These are phyloP conservation scores for Osmoderma eremita DNA, from an alignment of 2,888 invertebrate species.

Conservation along the genomic window DNA sequence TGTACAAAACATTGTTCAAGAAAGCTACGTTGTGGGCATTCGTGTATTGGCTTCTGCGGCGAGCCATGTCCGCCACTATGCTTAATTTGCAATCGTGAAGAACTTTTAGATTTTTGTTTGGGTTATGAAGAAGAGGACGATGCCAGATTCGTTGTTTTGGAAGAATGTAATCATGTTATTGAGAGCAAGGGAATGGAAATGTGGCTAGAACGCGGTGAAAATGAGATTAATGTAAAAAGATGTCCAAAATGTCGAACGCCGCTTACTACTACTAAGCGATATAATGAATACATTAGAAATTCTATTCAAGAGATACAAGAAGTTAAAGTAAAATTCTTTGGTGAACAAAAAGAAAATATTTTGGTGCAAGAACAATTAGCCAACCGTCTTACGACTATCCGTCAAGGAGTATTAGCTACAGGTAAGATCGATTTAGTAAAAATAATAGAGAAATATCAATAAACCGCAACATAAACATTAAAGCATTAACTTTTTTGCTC, in stretches of 20 bases:
- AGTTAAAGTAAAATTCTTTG: slow-evolving; percentile 35
- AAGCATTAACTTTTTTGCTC: too few relatives aligned
- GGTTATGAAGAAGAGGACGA: slow-evolving; percentile 67
- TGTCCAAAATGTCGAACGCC: slow-evolving; percentile 72
- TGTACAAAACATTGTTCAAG: slow-evolving; percentile 63
- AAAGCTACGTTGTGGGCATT: slow-evolving; percentile 67
- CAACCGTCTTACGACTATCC: neutral
- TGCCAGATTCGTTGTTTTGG: slow-evolving; percentile 67
- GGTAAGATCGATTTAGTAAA: too few relatives aligned
- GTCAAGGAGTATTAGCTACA: neutral
- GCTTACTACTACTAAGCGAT: slow-evolving; percentile 65
- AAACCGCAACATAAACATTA: too few relatives aligned
- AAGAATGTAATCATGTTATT: slow-evolving; percentile 67
- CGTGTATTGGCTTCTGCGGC: slow-evolving; percentile 78
- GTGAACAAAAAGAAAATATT: slow-evolving; percentile 1
- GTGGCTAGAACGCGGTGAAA: slow-evolving; percentile 55
- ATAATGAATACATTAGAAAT: slow-evolving; percentile 63
- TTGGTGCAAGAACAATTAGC: neutral
- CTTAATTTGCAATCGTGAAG: slow-evolving; percentile 67
- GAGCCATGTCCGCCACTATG: slow-evolving; percentile 74
- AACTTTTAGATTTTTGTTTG: slow-evolving; percentile 63
- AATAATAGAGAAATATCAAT: too few relatives aligned
- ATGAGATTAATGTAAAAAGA: slow-evolving; percentile 56
- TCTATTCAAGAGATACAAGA: slow-evolving; percentile 29
- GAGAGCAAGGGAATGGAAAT: slow-evolving; percentile 65